These are phyloP conservation scores for Melanogrammus aeglefinus DNA, from an alignment of 2,797 vertebrate species.

Conservation along the genomic window DNA sequence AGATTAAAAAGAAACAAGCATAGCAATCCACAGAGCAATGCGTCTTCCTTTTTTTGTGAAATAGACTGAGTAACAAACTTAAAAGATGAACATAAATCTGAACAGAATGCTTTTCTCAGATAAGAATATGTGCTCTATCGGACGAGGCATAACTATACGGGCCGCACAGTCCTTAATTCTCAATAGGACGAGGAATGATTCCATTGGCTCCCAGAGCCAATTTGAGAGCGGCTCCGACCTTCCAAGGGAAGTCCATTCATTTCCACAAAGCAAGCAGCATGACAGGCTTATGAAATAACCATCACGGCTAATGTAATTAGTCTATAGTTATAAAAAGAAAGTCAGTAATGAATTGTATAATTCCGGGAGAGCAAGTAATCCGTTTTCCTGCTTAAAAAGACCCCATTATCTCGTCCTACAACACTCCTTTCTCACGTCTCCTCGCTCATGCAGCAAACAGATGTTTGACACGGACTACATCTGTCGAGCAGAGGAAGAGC, in stretches of 20 bases:
- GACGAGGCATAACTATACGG: constrained; percentile 32
- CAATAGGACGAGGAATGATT: constrained; percentile 34
- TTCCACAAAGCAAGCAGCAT: constrained; percentile 57
- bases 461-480: constrained; percentile 23
- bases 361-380: constrained; percentile 61
- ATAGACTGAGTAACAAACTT: too few species aligned
- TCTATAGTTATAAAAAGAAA: constrained; percentile 72
- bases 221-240: constrained; percentile 54
- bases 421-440: constrained; percentile 32
- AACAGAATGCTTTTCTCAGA: too few species aligned
- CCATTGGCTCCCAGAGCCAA: constrained; percentile 50
- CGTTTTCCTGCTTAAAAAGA: constrained; percentile 56
- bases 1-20: too few species aligned
- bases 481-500: constrained; percentile 24
- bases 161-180: constrained; percentile 26
- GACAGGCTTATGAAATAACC: constrained; percentile 63
- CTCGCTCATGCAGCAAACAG: constrained; percentile 20
- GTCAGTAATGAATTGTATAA: constrained; percentile 69
- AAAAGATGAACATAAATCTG: too few species aligned
- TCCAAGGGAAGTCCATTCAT: constrained; percentile 53
- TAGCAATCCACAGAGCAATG: too few species aligned
- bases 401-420: constrained; percentile 50
- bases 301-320: constrained; percentile 66
- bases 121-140: constrained; percentile 13
- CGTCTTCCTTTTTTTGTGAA: too few species aligned